These are phyloP conservation scores for Drosophila falleni DNA, from an alignment of 2,888 invertebrate genomes.

Conservation along the genomic window DNA sequence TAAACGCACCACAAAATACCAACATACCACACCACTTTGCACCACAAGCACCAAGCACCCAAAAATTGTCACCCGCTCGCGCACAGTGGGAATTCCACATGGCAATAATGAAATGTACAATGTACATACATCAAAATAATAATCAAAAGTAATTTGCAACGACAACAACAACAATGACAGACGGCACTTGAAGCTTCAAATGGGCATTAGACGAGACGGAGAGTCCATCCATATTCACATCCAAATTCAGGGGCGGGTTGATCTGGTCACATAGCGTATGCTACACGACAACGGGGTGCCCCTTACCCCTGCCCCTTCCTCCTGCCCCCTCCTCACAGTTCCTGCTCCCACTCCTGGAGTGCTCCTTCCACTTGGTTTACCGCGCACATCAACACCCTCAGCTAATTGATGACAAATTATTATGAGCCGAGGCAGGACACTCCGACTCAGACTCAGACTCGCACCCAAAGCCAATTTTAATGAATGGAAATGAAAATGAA, in stretches of 20 bases:
- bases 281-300: slow-evolving; percentile 69
- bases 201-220: slow-evolving; percentile 43
- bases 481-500: slow-evolving; percentile 62
- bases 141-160: slow-evolving; percentile 76
- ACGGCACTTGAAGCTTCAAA: slow-evolving; percentile 50
- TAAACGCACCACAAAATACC: background rate
- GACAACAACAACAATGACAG: slow-evolving; percentile 35
- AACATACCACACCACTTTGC: slow-evolving; percentile 2
- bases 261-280: slow-evolving; percentile 67
- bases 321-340: too few relatives aligned
- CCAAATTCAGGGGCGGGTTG: slow-evolving; percentile 26
- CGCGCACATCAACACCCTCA: slow-evolving; percentile 80
- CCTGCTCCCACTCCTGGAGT: background rate
- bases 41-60: slow-evolving; percentile 11
- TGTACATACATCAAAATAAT: slow-evolving; percentile 72
- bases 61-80: slow-evolving; percentile 33
- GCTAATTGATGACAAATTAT: slow-evolving; percentile 82
- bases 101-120: slow-evolving; percentile 62
- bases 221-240: slow-evolving; percentile 21
- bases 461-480: slow-evolving; percentile 80
- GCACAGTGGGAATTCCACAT: slow-evolving; percentile 48
- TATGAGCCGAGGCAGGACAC: slow-evolving; percentile 65
- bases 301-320: slow-evolving; percentile 3
- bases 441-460: too few relatives aligned
- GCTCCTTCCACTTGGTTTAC: slow-evolving; percentile 78